Evolutionary conservation across 2,113 vertebrate genomes (phyloP).

Genomic region (Ranitomeya variabilis): DNA sequence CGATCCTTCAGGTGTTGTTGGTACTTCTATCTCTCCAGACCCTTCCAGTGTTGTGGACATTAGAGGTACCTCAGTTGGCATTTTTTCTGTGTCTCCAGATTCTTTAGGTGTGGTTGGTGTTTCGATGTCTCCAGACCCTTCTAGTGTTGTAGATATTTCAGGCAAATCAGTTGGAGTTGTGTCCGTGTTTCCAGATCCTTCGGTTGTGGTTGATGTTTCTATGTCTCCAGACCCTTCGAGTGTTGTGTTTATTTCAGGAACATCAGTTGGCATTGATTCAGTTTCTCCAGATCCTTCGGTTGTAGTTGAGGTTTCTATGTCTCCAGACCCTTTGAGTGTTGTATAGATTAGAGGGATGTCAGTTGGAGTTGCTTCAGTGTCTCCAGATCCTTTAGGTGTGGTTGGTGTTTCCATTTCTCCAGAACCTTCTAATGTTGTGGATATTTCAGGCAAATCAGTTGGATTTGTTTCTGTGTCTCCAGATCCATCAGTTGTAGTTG

Average conservation of each 20-base stretch:
- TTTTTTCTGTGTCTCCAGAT: background rate
- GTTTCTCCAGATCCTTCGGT: background rate
- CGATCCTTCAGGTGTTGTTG: too few species aligned
- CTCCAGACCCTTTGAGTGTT: background rate
- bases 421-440: background rate
- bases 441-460: too few species aligned
- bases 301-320: background rate
- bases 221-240: background rate
- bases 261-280: background rate
- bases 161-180: too few species aligned
- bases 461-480: too few species aligned
- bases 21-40: too few species aligned
- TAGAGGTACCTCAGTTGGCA: background rate
- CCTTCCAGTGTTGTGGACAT: background rate
- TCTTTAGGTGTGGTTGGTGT: background rate
- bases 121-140: too few species aligned
- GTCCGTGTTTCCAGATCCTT: background rate
- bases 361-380: background rate
- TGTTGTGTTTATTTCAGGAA: background rate
- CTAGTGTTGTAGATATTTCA: too few species aligned
- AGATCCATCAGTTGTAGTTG: too few species aligned
- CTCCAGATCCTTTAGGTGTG: background rate
- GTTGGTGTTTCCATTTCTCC: background rate
- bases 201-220: background rate
- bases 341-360: background rate